Conservation (phyloP, 64 coral and sea anemone genomes). For the Porites lutea region DNA sequence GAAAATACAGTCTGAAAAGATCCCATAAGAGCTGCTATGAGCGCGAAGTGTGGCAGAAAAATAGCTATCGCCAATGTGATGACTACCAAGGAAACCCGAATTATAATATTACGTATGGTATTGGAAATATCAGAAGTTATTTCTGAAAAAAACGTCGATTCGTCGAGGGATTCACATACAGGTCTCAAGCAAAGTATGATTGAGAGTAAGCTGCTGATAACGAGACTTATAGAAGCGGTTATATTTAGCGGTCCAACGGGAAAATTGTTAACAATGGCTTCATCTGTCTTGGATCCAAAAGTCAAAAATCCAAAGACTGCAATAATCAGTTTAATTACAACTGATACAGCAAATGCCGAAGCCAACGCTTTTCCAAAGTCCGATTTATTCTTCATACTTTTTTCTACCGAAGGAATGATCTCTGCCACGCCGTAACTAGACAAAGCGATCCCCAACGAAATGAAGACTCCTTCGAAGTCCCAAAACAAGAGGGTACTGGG, state of each 20-base stretch:
- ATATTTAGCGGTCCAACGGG: not conserved
- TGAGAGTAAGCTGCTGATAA: no score
- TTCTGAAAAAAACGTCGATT: no score
- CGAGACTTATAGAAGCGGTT: no score
- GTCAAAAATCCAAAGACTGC: conserved; percentile 28
- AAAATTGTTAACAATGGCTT: conserved; percentile 18
- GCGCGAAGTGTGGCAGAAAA: no score
- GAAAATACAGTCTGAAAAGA: no score
- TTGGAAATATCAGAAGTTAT: no score
- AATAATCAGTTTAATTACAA: conserved; percentile 1
- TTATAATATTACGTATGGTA: no score
- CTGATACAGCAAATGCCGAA: not conserved
- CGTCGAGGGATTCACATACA: no score
- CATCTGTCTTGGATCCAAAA: conserved; percentile 13
- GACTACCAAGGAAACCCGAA: no score
- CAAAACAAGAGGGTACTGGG: not conserved
- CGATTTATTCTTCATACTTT: conserved; percentile 8
- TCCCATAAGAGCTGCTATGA: no score
- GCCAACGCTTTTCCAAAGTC: not conserved
- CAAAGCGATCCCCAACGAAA: not conserved
- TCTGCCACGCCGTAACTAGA: not conserved
- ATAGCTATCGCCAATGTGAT: no score
- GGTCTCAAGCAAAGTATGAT: no score
- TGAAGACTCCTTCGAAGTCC: conserved; percentile 6
- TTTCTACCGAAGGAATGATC: not conserved